These are phyloP conservation scores for Atractosteus spatula DNA, from an alignment of 2,113 vertebrate species.

Conservation along the genomic window DNA sequence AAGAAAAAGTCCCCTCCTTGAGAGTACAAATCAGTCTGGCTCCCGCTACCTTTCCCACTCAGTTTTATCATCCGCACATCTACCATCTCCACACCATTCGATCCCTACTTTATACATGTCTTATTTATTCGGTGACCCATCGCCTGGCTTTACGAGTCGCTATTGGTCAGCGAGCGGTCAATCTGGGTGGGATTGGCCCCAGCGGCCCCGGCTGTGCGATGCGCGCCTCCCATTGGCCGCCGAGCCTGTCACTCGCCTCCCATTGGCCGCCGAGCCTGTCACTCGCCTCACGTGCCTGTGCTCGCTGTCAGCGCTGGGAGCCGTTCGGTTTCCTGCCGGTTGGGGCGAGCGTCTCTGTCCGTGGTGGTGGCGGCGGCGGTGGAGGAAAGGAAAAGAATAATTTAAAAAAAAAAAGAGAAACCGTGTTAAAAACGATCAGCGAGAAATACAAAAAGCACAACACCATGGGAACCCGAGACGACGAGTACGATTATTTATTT, in stretches of 20 bases:
- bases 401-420: background rate
- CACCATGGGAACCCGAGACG: slow-evolving; percentile 64
- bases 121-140: too few species aligned
- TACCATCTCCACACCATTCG: too few species aligned
- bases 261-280: slow-evolving; percentile 1
- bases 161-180: background rate
- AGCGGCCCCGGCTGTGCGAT: too few species aligned
- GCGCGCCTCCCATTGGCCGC: background rate
- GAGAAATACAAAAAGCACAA: background rate
- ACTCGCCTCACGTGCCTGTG: background rate
- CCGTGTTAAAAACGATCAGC: too few species aligned
- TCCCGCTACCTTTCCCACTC: too few species aligned
- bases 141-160: background rate
- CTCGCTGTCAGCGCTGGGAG: background rate
- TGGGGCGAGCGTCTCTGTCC: background rate
- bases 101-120: too few species aligned
- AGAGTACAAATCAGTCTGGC: too few species aligned
- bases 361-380: too few species aligned
- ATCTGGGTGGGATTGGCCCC: background rate
- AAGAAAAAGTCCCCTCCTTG: too few species aligned
- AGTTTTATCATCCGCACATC: too few species aligned
- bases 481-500: slow-evolving; percentile 74
- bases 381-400: background rate
- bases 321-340: slow-evolving; percentile 21
- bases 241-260: background rate